phyloP scores from a whole-genome alignment of 2,113 vertebrate genomes.

The Nestor notabilis region DNA sequence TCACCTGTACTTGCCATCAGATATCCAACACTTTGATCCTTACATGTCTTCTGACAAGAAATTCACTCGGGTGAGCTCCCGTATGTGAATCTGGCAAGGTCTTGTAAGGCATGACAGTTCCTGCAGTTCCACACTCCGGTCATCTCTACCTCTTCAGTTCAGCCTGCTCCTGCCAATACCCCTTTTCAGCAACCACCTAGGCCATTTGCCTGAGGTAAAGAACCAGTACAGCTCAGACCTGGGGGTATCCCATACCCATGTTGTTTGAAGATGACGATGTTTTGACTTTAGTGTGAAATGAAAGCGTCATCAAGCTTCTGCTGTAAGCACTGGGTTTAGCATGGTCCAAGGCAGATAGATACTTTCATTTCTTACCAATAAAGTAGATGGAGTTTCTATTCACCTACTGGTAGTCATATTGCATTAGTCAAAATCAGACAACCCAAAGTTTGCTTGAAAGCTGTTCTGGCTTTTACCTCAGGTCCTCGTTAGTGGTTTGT shows the following conservation, averaged over 20 bases:
- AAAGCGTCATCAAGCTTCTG: background rate
- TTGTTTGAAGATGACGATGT: background rate
- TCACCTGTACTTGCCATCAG: background rate
- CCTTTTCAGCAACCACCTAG: background rate
- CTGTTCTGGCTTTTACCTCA: background rate
- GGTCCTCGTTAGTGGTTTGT: background rate
- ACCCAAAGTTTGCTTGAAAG: background rate
- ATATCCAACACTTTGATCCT: constrained; percentile 8
- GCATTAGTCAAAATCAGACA: background rate
- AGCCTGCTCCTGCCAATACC: background rate
- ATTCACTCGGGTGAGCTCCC: constrained; percentile 5
- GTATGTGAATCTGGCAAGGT: background rate
- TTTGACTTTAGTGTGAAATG: background rate
- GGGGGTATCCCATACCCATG: background rate
- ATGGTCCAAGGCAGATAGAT: background rate
- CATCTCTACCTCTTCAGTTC: background rate
- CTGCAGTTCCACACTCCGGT: background rate
- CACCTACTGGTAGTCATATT: background rate
- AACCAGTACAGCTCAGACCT: background rate
- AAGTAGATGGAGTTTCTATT: background rate
- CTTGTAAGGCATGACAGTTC: constrained; percentile 2
- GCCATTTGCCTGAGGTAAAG: background rate
- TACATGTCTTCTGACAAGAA: constrained; percentile 4
- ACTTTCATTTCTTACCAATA: background rate
- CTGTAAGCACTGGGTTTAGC: background rate